phyloP scores from a whole-genome alignment of 2,888 invertebrate genomes.

The Dendrolimus houi region DNA sequence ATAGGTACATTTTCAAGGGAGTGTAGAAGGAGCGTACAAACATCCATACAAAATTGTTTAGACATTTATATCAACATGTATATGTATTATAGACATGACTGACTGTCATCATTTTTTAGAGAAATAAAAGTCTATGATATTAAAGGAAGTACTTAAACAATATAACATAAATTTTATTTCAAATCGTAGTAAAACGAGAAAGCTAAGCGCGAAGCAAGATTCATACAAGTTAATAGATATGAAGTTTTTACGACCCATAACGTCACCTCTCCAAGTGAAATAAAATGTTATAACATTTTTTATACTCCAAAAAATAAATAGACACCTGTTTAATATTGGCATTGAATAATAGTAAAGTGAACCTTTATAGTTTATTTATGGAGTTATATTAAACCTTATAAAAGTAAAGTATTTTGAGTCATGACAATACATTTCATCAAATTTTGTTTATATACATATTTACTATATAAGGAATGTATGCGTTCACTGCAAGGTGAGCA shows the following conservation, averaged over 20 bases:
- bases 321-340: slow-evolving; percentile 18
- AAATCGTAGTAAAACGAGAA: slow-evolving; percentile 22
- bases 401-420: too few relatives aligned
- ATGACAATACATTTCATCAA: too few relatives aligned
- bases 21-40: too few relatives aligned
- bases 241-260: slow-evolving; percentile 52
- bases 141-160: slow-evolving; percentile 1
- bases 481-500: too few relatives aligned
- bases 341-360: not conserved
- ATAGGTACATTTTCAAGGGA: too few relatives aligned
- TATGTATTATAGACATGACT: too few relatives aligned
- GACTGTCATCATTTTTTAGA: too few relatives aligned
- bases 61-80: too few relatives aligned
- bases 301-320: slow-evolving; percentile 30
- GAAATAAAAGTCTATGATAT: too few relatives aligned
- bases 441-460: too few relatives aligned
- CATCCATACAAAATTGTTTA: too few relatives aligned
- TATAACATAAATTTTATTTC: slow-evolving; percentile 5
- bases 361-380: not conserved
- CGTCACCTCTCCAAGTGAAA: slow-evolving; percentile 47
- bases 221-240: slow-evolving; percentile 52
- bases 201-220: slow-evolving; percentile 35
- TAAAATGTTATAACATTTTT: slow-evolving; percentile 45
- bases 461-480: too few relatives aligned
- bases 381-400: not conserved